Evolutionary conservation across 2,888 invertebrate genomes (phyloP).

Genomic region (Parthenolecanium corni): DNA sequence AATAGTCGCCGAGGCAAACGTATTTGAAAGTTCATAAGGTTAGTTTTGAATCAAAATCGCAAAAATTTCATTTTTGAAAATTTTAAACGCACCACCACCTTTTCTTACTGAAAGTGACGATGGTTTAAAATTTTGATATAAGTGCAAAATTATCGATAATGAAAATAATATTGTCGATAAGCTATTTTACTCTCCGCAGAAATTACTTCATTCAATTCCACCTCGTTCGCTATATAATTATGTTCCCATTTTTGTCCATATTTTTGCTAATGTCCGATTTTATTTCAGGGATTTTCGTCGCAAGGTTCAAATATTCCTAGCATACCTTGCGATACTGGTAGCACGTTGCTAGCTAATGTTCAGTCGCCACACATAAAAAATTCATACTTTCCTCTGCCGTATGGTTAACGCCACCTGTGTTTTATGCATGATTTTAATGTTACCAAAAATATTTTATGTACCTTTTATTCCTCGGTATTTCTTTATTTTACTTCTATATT

Average conservation of each 20-base stretch:
- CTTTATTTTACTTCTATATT: too few species aligned
- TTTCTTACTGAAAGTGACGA: too few species aligned
- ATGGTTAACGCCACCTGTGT: not conserved
- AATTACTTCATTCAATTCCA: too few species aligned
- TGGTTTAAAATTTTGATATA: not conserved
- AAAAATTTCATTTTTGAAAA: too few species aligned
- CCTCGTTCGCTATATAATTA: too few species aligned
- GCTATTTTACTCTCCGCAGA: too few species aligned
- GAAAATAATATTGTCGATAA: slow-evolving; percentile 5
- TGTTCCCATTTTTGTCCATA: not conserved
- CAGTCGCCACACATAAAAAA: not conserved
- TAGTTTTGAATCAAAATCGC: too few species aligned
- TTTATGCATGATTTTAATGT: not conserved
- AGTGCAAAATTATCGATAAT: not conserved
- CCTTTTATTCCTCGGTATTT: too few species aligned
- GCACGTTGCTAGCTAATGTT: slow-evolving; percentile 24
- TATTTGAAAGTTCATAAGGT: too few species aligned
- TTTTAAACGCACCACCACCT: too few species aligned
- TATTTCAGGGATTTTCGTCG: slow-evolving; percentile 36
- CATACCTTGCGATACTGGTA: slow-evolving; percentile 37
- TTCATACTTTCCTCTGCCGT: not conserved
- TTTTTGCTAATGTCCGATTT: not conserved
- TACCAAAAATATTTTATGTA: not conserved
- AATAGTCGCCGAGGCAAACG: too few species aligned
- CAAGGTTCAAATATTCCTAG: slow-evolving; percentile 37